These are phyloP conservation scores for Zaprionus obscuricornis DNA, from an alignment of 2,888 invertebrate genomes.

Conservation along the genomic window DNA sequence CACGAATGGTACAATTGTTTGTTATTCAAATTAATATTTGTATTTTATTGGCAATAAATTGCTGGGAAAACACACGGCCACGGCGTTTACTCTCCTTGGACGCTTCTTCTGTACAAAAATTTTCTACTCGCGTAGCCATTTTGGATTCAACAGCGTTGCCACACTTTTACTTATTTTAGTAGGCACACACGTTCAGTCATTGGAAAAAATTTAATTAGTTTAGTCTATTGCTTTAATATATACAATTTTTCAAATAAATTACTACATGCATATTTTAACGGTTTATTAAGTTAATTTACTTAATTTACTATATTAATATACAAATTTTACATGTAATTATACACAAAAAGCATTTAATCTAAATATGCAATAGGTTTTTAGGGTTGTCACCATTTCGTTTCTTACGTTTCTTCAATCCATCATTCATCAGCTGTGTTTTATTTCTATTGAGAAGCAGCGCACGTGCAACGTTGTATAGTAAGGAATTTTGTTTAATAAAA, in stretches of 20 bases:
- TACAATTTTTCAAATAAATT: too few relatives aligned
- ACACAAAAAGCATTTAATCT: too few relatives aligned
- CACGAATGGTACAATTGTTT: slow-evolving; percentile 43
- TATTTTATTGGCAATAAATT: slow-evolving; percentile 60
- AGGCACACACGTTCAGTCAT: slow-evolving; percentile 42
- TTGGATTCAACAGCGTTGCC: slow-evolving; percentile 63
- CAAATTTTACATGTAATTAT: too few relatives aligned
- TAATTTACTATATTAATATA: too few relatives aligned
- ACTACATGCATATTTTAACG: too few relatives aligned
- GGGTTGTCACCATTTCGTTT: too few relatives aligned
- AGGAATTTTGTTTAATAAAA: slow-evolving; percentile 4
- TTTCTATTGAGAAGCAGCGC: slow-evolving; percentile 13
- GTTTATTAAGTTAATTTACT: too few relatives aligned
- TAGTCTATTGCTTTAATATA: too few relatives aligned
- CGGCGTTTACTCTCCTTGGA: slow-evolving; percentile 75
- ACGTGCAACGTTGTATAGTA: slow-evolving; percentile 40
- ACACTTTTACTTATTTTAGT: slow-evolving; percentile 5
- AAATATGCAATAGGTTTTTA: slow-evolving; percentile 15
- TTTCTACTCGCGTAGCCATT: slow-evolving; percentile 77
- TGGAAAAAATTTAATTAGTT: background rate
- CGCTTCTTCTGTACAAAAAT: slow-evolving; percentile 81
- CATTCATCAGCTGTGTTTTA: slow-evolving; percentile 47
- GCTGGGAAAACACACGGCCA: slow-evolving; percentile 66
- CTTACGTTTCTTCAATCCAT: too few relatives aligned
- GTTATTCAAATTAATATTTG: slow-evolving; percentile 46